Evolutionary conservation across 2,888 invertebrate species (phyloP).

Genomic region (Scaptomyza polygonia): DNA sequence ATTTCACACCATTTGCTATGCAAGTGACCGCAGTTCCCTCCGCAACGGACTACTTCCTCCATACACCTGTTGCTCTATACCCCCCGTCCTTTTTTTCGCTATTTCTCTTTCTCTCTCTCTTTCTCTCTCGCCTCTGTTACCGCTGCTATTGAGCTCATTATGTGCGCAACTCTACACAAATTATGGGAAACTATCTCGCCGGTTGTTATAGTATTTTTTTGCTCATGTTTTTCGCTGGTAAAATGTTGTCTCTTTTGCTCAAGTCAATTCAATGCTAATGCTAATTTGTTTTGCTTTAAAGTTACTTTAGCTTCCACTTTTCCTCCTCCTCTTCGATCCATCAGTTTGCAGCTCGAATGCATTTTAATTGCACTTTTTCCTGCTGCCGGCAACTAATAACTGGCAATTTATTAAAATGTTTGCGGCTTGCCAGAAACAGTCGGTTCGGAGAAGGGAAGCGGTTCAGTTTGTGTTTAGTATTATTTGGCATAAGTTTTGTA

Average conservation of each 20-base stretch:
- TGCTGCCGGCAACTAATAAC: slow-evolving; percentile 70
- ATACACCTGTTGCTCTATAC: background rate
- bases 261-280: slow-evolving; percentile 62
- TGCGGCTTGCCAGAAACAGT: slow-evolving; percentile 52
- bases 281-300: slow-evolving; percentile 64
- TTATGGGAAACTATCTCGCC: slow-evolving; percentile 73
- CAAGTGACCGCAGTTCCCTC: slow-evolving; percentile 61
- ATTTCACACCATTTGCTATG: slow-evolving; percentile 75
- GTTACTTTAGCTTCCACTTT: slow-evolving; percentile 43
- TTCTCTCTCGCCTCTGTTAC: slow-evolving; percentile 2
- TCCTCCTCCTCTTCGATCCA: background rate
- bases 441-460: background rate
- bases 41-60: slow-evolving; percentile 25
- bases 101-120: slow-evolving; percentile 1
- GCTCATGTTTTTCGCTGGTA: slow-evolving; percentile 24
- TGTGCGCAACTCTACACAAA: slow-evolving; percentile 60
- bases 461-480: slow-evolving; percentile 27
- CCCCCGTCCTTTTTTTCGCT: background rate
- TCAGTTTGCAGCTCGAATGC: slow-evolving; percentile 45
- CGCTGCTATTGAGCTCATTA: slow-evolving; percentile 62
- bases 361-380: slow-evolving; percentile 79
- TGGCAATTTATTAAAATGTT: slow-evolving; percentile 76
- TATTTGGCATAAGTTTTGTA: slow-evolving; percentile 56
- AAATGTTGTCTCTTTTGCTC: slow-evolving; percentile 35
- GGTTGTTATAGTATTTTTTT: slow-evolving; percentile 37